Evolutionary conservation across 2,113 vertebrate species (phyloP).

Genomic region (Spheniscus mendiculus): DNA sequence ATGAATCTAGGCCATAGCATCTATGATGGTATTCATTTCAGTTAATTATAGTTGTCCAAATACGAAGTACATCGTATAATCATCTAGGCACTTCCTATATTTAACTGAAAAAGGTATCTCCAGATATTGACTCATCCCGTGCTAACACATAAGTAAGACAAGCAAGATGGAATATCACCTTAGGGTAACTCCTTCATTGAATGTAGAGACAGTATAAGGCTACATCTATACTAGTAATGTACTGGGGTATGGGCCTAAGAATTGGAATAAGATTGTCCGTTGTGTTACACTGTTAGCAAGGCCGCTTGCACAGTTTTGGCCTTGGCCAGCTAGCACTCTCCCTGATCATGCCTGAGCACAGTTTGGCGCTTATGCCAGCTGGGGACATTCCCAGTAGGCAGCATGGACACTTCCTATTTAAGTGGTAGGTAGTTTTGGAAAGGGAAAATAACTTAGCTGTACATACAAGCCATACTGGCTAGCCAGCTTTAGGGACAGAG

Average conservation of each 20-base stretch:
- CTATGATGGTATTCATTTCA: background rate
- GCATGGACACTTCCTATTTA: background rate
- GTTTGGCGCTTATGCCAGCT: background rate
- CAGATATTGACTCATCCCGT: background rate
- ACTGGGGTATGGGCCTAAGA: background rate
- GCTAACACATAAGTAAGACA: background rate
- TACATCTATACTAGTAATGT: background rate
- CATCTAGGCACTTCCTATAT: background rate
- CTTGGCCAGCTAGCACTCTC: background rate
- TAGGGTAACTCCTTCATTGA: background rate
- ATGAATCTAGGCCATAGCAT: background rate
- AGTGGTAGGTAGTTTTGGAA: background rate
- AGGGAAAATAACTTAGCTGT: background rate
- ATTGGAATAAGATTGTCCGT: background rate
- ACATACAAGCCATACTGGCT: background rate
- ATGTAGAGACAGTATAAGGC: background rate
- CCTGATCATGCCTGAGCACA: background rate
- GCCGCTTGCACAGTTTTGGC: accelerated
- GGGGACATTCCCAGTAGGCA: background rate
- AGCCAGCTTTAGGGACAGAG: background rate
- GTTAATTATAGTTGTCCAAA: background rate
- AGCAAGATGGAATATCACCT: background rate
- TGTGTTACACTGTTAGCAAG: background rate
- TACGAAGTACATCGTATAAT: background rate
- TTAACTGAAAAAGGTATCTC: background rate